phyloP scores from a whole-genome alignment of 2,797 vertebrate genomes.

The Rhinogobio ventralis region DNA sequence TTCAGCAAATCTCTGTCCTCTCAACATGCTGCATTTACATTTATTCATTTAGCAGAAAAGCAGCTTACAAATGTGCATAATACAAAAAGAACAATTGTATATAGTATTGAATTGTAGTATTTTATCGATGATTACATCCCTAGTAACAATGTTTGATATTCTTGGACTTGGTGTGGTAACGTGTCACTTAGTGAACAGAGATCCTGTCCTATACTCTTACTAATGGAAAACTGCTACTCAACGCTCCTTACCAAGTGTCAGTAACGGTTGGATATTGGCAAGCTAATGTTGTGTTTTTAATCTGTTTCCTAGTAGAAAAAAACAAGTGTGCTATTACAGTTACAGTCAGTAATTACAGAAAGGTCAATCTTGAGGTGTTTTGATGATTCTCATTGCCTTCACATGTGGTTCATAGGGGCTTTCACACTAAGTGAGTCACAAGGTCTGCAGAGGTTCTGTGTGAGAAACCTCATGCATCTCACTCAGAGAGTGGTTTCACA shows the following conservation, averaged over 20 bases:
- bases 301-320: constrained; percentile 33
- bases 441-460: neutral
- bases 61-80: neutral
- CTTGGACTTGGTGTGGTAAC: constrained; percentile 3
- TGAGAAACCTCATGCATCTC: constrained; percentile 21
- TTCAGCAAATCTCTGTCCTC: constrained; percentile 8
- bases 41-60: constrained; percentile 8
- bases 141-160: neutral
- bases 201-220: neutral
- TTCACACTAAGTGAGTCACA: constrained; percentile 3
- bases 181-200: neutral
- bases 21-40: constrained; percentile 18
- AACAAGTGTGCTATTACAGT: constrained; percentile 24
- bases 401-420: neutral
- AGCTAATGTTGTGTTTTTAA: neutral
- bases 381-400: neutral
- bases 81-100: neutral
- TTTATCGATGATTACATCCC: neutral
- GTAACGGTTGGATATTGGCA: neutral
- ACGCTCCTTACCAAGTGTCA: neutral
- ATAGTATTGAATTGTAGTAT: neutral
- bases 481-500: constrained; percentile 34
- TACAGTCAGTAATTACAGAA: neutral
- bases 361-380: neutral
- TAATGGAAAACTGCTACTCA: neutral